Conservation (phyloP, 2,888 invertebrate genomes). For the Lamellibrachia satsuma region DNA sequence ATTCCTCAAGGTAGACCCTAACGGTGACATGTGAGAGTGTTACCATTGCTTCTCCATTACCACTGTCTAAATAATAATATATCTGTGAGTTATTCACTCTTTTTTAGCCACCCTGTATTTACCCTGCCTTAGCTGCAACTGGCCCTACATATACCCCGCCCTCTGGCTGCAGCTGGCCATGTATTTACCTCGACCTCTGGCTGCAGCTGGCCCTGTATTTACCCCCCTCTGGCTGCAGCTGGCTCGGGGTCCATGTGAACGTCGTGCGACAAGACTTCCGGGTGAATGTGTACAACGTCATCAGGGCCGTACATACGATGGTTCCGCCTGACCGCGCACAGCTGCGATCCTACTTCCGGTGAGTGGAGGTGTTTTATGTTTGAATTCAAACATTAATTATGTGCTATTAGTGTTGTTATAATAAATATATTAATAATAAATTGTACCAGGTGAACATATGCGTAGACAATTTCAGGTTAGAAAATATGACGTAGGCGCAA, state of each 20-base stretch:
- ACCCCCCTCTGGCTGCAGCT: background rate
- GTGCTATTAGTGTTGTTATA: background rate
- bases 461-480: background rate
- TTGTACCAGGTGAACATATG: background rate
- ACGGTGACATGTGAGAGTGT: no score
- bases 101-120: background rate
- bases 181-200: no score
- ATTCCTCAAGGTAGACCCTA: no score
- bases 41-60: no score
- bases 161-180: no score
- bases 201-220: background rate
- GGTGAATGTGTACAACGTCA: constrained; percentile 26
- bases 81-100: background rate
- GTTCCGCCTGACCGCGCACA: constrained; percentile 24
- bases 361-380: background rate
- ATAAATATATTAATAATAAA: background rate
- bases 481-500: background rate
- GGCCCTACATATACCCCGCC: no score
- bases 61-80: no score
- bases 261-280: background rate
- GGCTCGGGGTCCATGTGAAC: background rate
- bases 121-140: no score
- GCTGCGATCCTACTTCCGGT: constrained; percentile 25
- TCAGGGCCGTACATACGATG: constrained; percentile 28
- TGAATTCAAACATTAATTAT: background rate